A percentile compares a stretch with the other conserved stretches of the same genome.
Conservation (phyloP, 2,888 invertebrate species). For the Athalia rosae region DNA sequence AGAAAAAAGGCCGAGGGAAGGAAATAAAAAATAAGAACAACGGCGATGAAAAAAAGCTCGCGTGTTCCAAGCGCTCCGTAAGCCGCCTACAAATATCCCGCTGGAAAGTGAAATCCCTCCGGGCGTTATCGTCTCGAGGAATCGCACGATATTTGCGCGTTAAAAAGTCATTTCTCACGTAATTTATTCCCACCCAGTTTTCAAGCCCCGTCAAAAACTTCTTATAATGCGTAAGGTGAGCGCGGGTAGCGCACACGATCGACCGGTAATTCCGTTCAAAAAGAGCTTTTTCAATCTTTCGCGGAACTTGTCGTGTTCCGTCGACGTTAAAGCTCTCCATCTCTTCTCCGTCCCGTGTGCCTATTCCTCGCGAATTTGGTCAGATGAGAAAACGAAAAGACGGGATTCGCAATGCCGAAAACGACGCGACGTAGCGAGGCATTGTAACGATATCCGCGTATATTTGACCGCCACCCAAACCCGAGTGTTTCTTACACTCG, state of each 20-base stretch:
- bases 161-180: slow-evolving; percentile 11
- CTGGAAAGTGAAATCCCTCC: slow-evolving; percentile 7
- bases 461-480: slow-evolving; percentile 23
- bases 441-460: neutral
- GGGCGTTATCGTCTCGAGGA: neutral
- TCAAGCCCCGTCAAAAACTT: too few species aligned
- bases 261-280: too few species aligned
- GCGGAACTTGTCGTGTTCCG: too few species aligned
- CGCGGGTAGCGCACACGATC: too few species aligned
- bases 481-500: slow-evolving; percentile 41
- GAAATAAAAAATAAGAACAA: neutral
- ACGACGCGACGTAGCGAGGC: neutral
- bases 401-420: neutral
- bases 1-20: neutral
- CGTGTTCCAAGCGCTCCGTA: neutral
- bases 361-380: too few species aligned
- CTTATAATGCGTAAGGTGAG: too few species aligned
- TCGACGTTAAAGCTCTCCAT: too few species aligned
- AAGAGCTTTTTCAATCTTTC: too few species aligned
- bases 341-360: too few species aligned
- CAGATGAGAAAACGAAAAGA: too few species aligned
- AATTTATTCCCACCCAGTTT: neutral
- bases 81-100: neutral
- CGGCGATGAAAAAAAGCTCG: slow-evolving; percentile 19
- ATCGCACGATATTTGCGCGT: slow-evolving; percentile 36